Conservation (phyloP, 2,113 vertebrate species). For the Amazona vittata region DNA sequence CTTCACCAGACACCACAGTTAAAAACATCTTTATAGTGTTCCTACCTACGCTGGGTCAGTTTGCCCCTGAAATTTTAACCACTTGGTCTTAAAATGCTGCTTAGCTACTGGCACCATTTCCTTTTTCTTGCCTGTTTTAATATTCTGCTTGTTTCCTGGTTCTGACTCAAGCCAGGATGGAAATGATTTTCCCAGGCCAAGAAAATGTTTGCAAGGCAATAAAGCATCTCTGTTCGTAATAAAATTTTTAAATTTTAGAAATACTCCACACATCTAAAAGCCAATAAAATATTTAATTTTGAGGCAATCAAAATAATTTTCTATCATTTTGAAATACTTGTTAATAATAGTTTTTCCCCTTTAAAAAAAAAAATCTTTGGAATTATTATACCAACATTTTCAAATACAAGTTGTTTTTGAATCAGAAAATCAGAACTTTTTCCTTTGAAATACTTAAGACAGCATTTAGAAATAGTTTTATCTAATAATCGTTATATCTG, state of each 20-base stretch:
- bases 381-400: not conserved
- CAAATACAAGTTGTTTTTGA: slow-evolving; percentile 22
- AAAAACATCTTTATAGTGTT: not conserved
- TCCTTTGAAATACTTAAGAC: not conserved
- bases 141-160: not conserved
- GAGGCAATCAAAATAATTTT: not conserved
- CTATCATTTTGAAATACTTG: not conserved
- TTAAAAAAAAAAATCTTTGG: not conserved
- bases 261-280: not conserved
- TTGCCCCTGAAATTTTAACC: not conserved
- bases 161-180: not conserved
- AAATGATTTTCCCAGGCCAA: not conserved
- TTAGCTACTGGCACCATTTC: not conserved
- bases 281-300: not conserved
- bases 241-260: slow-evolving; percentile 20
- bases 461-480: slow-evolving; percentile 7
- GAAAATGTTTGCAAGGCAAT: not conserved
- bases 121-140: not conserved
- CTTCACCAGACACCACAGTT: not conserved
- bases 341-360: not conserved
- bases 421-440: not conserved
- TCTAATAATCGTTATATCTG: not conserved
- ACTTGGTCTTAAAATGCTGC: not conserved
- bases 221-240: not conserved
- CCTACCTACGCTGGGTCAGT: not conserved